Evolutionary conservation across 2,113 vertebrate species (phyloP), one percentile per base, ranked within the genome.

Genomic region (Mobula hypostoma): DNA sequence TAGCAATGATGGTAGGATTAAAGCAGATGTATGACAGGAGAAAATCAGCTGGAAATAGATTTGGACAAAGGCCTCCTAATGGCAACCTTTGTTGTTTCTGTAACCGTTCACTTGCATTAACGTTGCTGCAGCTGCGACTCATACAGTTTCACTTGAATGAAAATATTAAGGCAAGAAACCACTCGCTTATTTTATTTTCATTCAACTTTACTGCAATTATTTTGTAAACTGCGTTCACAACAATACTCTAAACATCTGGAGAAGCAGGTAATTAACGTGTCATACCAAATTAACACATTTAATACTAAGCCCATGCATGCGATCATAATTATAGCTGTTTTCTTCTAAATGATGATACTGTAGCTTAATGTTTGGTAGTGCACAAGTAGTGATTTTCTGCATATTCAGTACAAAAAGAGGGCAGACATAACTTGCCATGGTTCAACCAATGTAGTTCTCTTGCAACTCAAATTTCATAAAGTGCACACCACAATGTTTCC

Each of bases 181-280:
- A 97, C 97, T 97, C 98, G 97, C 97, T 98, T 98, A 96, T 97
- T 98, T 98, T 98, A 98, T 98, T 98, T 98, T 98, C 97, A 97
- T 98, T 97, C 97, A 97, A 98, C 97, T 98, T 98, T 98, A 97
- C 97, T 96, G 96, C 97, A 98, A 98, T 98, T 98, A 98, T 98
- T 98, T 97, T 96, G 97, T 97, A 98, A 98, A 98, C 97, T 98
- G 97, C 97, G 98, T 97, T 96, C 97, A 98, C 97, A 98, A 98
- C 98, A 98, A 98, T 98, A 97, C 97, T 97, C 97, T 97, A 98
- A 98, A 98, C 98, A 98, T 98, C 98, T 98, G 98, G 98, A 98
- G 97, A 98, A 98, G 97, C 98, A 98, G 97, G 97, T 98, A 98
- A 98, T 98, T 98, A 98, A 98, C 97, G 97, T 98, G 97, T 98